These are phyloP conservation scores for Drosophila parvula DNA, from an alignment of 1,140 invertebrate species.

Conservation along the genomic window DNA sequence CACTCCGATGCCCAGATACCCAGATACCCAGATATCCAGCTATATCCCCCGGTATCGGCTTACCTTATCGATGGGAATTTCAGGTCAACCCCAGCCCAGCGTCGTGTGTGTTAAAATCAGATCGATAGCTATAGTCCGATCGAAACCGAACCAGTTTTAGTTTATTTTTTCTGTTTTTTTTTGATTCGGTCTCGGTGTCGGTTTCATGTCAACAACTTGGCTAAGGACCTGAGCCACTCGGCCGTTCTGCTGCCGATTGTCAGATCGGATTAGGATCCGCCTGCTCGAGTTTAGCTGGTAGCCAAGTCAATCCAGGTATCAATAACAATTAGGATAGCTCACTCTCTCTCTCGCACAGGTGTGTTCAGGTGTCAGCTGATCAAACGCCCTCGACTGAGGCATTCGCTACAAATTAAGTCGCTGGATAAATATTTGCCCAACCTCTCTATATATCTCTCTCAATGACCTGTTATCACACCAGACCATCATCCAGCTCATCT, in stretches of 20 bases:
- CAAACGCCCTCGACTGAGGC: constrained; percentile 47
- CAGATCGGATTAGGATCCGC: constrained; percentile 64
- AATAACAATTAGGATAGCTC: constrained; percentile 41
- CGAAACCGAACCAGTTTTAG: constrained; percentile 51
- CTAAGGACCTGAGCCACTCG: constrained; percentile 63
- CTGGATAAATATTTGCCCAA: constrained; percentile 42
- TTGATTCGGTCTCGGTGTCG: constrained; percentile 36
- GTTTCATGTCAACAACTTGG: constrained; percentile 70
- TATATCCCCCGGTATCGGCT: constrained; percentile 54
- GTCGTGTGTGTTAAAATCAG: constrained; percentile 79
- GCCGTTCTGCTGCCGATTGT: constrained; percentile 68
- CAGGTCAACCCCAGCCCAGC: constrained; percentile 43
- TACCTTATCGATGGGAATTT: constrained; percentile 74
- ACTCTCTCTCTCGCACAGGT: constrained; percentile 56
- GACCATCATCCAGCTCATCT: constrained; percentile 45
- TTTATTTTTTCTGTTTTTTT: constrained; percentile 3
- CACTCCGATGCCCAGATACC: background rate
- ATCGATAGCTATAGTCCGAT: constrained; percentile 65
- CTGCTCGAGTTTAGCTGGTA: constrained; percentile 34
- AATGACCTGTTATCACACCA: constrained; percentile 68
- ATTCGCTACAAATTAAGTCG: constrained; percentile 55
- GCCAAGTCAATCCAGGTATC: constrained; percentile 31
- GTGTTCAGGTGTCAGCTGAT: constrained; percentile 76
- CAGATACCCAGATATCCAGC: constrained; percentile 17
- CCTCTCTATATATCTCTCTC: background rate